A percentile compares a stretch with the other conserved stretches of the same genome.
Conservation (phyloP, 2,797 vertebrate genomes). For the Sarcoramphus papa region DNA sequence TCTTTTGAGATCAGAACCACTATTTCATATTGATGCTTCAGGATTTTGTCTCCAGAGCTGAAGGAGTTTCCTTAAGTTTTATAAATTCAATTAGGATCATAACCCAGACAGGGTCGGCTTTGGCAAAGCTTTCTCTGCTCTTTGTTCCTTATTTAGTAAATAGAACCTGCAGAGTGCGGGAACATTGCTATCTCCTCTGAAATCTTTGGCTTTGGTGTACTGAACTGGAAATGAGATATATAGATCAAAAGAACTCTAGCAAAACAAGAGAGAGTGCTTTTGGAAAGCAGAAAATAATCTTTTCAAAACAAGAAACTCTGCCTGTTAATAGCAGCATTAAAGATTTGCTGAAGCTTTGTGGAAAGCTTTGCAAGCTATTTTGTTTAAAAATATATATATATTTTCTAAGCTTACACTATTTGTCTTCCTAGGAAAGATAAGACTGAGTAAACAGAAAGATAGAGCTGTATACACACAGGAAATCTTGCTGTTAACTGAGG, state of each 20-base stretch:
- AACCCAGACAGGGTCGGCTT: background rate
- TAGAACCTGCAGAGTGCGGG: background rate
- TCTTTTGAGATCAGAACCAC: background rate
- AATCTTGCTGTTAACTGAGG: background rate
- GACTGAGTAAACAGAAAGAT: background rate
- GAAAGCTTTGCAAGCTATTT: background rate
- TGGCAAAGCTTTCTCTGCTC: background rate
- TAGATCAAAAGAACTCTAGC: background rate
- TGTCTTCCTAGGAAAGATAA: background rate
- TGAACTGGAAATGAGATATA: background rate
- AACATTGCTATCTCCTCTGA: background rate
- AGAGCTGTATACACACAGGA: background rate
- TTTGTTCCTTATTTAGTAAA: conserved; percentile 56
- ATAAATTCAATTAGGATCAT: background rate
- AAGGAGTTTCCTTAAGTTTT: background rate
- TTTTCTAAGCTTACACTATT: background rate
- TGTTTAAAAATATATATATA: background rate
- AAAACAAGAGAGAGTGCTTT: background rate
- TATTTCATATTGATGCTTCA: background rate
- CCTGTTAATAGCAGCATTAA: background rate
- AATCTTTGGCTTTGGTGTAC: conserved; percentile 37
- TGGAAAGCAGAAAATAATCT: background rate
- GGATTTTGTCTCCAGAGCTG: background rate
- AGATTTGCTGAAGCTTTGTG: background rate
- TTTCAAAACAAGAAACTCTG: background rate